Base-by-base conservation (phyloP, 2,888 invertebrate genomes). In the Priocnemis perturbator region DNA sequence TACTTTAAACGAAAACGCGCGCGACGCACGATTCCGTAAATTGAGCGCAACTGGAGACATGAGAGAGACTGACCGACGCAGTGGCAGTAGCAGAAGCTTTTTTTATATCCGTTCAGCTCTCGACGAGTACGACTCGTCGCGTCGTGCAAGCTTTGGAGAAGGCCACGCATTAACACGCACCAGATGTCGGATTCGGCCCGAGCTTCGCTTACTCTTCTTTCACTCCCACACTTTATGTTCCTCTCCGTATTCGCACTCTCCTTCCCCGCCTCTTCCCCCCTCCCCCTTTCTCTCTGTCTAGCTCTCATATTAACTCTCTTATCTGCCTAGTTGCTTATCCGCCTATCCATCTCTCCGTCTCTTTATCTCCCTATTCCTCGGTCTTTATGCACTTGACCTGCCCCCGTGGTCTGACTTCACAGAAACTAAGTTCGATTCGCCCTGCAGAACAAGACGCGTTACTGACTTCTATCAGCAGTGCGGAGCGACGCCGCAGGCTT, bases 101-200 rank as follows among this genome's bases (percentile, higher is more conserved):
- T 26, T 26, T 26, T 26, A 26, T 26, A 26, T 26, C 26, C 26
- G 26, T 26, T 5, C 5, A 26, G 5, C 26, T 26, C 26, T 26
- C 26, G 26, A 26, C 26, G 26, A 26, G 3, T 26, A n/a, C n/a
- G n/a, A n/a, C n/a, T n/a, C n/a, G n/a, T n/a, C n/a, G n/a, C 26
- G 26, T 26, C 5, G 26, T 30, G 19, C 26, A 30, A 30, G 37
- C 14, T n/a, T n/a, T 57, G 4, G 57, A 37, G 47, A 47, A 59
- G 21, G 75, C 76, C 26, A 58, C 56, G 61, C 67, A 64, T 72
- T 73, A 74, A 67, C 74, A 63, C 67, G 75, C 67, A 70, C 65
- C 75, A 70, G 67, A 73, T 73, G 75, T 67, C 63, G 17, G 44
- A 21, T 30, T 30, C 57, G n/a, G 30, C 37, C 57, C n/a, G 4